Base-by-base conservation (phyloP, 2,888 invertebrate genomes). In the Phlogophora meticulosa region DNA sequence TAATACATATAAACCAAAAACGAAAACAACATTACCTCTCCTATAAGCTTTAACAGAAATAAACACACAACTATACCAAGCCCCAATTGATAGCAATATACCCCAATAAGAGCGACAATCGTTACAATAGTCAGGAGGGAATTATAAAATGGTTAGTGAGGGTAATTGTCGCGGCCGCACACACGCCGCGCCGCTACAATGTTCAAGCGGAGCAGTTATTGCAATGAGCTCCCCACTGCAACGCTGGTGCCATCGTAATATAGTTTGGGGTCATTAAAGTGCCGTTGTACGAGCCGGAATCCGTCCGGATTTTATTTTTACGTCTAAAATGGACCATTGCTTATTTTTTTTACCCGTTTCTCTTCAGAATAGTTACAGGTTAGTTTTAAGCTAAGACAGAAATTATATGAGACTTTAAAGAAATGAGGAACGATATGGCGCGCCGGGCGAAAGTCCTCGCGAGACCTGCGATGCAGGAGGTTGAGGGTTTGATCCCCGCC, bases 61-160 rank as follows among this genome's bases (percentile, higher is more conserved):
- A 28, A 28, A 28, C 28, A 28, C 28, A 28, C 4, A 28, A 28
- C 28, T 28, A 28, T 28, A 4, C 22, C 40, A 48, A 48, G 55
- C 32, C 11, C 13, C 7, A 57, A 56, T 42, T 56, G 28, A 28
- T 42, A 40, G 46, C 61, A 4, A 36, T 73, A 53, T 22, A 36
- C 24, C 55, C 10, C 49, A 78, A 60, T 74, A 60, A 61, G 46
- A 58, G 4, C 51, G 45, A 32, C 46, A 67, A 32, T 51, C 9
- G 38, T 58, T 45, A 22, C 49, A 57, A 53, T 28, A 45, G 36
- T 59, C 80, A 55, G 15, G 20, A 2, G 81, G 78, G 72, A 36
- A 72, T 80, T 72, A 68, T 65, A 72, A 65, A 68, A 63, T 45
- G 68, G 78, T 68, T 60, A 71, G 48, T 71, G 32, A 72, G 48